Evolutionary conservation across 1,140 invertebrate genomes (phyloP).

Genomic region (Halesus radiatus): DNA sequence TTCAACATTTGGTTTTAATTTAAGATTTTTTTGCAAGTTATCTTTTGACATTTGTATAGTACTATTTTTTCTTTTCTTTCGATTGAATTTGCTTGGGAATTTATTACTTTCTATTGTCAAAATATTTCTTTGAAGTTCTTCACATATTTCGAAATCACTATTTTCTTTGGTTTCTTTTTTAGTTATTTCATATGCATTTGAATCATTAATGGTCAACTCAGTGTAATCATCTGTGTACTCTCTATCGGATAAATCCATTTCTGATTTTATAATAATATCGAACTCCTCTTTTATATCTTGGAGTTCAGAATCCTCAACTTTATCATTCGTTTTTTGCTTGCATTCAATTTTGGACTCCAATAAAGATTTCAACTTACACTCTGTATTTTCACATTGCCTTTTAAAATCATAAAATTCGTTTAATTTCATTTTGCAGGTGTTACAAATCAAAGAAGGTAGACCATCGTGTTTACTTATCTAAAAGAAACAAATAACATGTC

Average conservation of each 20-base stretch:
- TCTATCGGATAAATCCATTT: constrained; percentile 32
- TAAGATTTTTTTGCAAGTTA: too few relatives aligned
- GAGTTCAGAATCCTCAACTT: neutral
- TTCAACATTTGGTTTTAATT: too few relatives aligned
- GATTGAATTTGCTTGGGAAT: neutral
- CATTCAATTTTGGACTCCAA: constrained; percentile 21
- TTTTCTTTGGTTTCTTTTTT: neutral
- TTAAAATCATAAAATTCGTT: constrained; percentile 61
- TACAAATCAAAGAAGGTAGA: constrained; percentile 60
- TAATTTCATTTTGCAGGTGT: constrained; percentile 58
- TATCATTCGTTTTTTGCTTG: neutral
- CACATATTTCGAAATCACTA: neutral
- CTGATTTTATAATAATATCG: constrained; percentile 24
- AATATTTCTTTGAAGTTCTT: neutral
- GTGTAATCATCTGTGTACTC: constrained; percentile 19
- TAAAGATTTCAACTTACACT: constrained; percentile 55
- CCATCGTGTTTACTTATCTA: constrained; percentile 59
- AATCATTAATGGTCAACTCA: neutral
- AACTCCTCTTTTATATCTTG: neutral
- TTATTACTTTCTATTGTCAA: neutral
- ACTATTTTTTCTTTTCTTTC: neutral
- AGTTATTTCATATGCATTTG: neutral
- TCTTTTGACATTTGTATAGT: neutral
- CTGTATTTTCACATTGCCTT: constrained; percentile 59
- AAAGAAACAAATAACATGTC: constrained; percentile 37